Base-by-base conservation (phyloP, 2,797 vertebrate genomes). In the Bufotes viridis region DNA sequence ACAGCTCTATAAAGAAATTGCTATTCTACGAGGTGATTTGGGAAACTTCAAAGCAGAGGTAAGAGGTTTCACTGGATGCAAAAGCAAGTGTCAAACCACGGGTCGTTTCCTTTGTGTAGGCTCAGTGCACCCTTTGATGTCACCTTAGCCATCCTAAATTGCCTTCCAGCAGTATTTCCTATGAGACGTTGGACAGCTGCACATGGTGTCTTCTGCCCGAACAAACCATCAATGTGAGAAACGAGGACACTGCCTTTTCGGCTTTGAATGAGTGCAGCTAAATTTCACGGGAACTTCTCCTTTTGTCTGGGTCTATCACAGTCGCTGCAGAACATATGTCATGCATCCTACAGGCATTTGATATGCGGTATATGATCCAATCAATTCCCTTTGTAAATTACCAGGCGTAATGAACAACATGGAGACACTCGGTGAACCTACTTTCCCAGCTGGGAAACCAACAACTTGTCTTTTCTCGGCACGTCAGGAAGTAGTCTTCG, bases 21-120 rank as follows among this genome's bases (percentile, higher is more conserved):
- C 96, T 42, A 93, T 93, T 3, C 94, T 99, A 58, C 98, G 97
- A 88, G 96, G 97, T 14, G 98, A 98, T 93, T 93, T 99, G 90
- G 97, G 97, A 86, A 97, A 94, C 69, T 94, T 97, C 92, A 96
- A 96, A 91, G 91, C 96, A 0, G 98, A 99, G 98, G 98, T 99
- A 90, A 86, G 91, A 87, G 26, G 49, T 20, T 61, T 79, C 51
- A 15, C 17, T 49, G 55, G n/a, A 2, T 29, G 65, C 12, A 69
- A 75, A 82, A 57, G 55, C 58, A 9, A 70, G 7, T 63, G 49
- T 20, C 7, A 42, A 79, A 80, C 11, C 2, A 53, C 34, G 29
- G 60, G 34, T 58, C 2, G 49, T 81, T 65, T 18, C 49, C 22
- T 76, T 51, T 53, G 11, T 76, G 20, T 26, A 14, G 49, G 42